phyloP scores from a whole-genome alignment of 2,888 invertebrate genomes.

The Ophraella communa region DNA sequence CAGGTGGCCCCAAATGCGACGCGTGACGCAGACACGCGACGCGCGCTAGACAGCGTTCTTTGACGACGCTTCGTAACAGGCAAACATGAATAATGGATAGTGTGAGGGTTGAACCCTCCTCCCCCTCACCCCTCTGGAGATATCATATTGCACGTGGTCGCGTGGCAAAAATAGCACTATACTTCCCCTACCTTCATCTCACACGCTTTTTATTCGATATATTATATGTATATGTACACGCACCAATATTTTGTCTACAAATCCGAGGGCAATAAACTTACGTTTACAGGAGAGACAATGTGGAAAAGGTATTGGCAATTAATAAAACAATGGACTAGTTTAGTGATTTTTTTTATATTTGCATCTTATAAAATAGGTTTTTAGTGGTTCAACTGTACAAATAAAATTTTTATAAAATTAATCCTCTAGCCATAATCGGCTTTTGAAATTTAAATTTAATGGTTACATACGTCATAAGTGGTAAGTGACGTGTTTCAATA shows the following conservation, averaged over 20 bases:
- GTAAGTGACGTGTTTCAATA: too few species aligned
- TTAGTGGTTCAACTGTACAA: too few species aligned
- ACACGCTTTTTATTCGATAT: background rate
- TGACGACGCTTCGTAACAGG: conserved; percentile 13
- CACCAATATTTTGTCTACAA: background rate
- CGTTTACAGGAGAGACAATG: too few species aligned
- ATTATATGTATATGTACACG: background rate
- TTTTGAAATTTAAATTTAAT: too few species aligned
- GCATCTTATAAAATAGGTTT: too few species aligned
- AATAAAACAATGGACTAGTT: too few species aligned
- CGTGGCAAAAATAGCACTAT: conserved; percentile 3
- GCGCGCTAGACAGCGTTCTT: background rate
- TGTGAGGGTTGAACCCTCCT: conserved; percentile 1
- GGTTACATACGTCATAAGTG: too few species aligned
- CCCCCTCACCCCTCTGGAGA: background rate
- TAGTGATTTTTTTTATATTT: too few species aligned
- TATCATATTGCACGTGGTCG: conserved; percentile 2
- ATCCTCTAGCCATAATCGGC: too few species aligned
- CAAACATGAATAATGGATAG: conserved; percentile 5
- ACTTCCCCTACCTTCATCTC: background rate
- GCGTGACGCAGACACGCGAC: background rate
- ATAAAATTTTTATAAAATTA: too few species aligned
- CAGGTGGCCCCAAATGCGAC: background rate
- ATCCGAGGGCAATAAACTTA: background rate
- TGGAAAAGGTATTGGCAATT: too few species aligned